Base-by-base conservation (phyloP, 2,113 vertebrate species). In the Callithrix jacchus region DNA sequence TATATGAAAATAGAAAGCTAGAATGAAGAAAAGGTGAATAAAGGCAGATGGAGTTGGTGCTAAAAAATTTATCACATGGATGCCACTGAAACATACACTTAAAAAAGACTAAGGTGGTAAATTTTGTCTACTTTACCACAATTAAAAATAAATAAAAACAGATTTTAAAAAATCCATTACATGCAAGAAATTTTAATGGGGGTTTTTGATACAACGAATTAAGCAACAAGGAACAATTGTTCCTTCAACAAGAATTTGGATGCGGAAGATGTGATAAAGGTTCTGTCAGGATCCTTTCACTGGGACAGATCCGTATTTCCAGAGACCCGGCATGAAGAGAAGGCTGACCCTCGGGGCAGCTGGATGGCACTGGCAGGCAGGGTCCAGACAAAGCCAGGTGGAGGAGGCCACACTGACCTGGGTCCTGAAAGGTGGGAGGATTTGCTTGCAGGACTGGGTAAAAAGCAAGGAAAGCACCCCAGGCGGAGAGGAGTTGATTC, bases 111-210 rank as follows among this genome's bases (percentile, higher is more conserved):
- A 16, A n/a, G 40, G n/a, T 52, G 64, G 49, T 70, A 58, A 21
- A 68, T 30, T 80, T 27, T 40, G 2, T 56, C 68, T 73, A 30
- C 37, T 56, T 71, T 68, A 7, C n/a, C 4, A 56, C 58, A 79
- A 27, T 58, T 20, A 25, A 86, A 79, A 64, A 47, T 42, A 54
- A 73, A 79, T 66, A 68, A 68, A 68, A 87, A 37, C 11, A 82
- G 18, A 49, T 18, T 64, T n/a, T 45, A 1, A 54, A 47, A 87
- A 77, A n/a, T 23, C 27, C 32, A 52, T 73, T 61, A 47, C 64
- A 25, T 52, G n/a, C 61, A 74, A 49, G 52, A 91, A 80, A 87
- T 83, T 52, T 58, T 66, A 96, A 23, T 82, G 37, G 14, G 32
- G 70, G 14, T 35, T 64, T 74, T 87, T 40, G 64, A 80, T 84